These are phyloP conservation scores for Sarotherodon lohbergeri DNA, from an alignment of 2,113 vertebrate species.

Conservation along the genomic window DNA sequence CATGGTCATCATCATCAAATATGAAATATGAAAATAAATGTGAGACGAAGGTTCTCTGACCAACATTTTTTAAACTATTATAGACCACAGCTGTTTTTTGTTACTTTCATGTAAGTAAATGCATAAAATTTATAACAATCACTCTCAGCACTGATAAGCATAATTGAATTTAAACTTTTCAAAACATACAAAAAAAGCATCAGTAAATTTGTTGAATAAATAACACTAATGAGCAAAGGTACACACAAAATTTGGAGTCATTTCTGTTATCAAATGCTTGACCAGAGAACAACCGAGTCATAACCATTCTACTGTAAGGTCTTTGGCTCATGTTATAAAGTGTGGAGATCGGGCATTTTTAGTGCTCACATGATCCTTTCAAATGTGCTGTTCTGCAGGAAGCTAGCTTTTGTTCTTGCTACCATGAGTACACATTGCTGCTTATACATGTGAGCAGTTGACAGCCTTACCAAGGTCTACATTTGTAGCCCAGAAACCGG, in stretches of 20 bases:
- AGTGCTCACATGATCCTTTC: neutral
- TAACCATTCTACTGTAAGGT: neutral
- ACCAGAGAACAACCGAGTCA: neutral
- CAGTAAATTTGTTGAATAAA: neutral
- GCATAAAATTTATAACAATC: neutral
- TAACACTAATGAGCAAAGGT: neutral
- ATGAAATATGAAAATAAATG: neutral
- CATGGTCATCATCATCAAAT: neutral
- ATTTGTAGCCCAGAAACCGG: conserved; percentile 76
- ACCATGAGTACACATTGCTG: neutral
- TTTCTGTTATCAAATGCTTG: neutral
- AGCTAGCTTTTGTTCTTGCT: neutral
- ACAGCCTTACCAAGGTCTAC: conserved; percentile 72
- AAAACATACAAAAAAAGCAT: neutral
- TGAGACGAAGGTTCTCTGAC: neutral
- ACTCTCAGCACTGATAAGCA: neutral
- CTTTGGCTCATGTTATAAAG: neutral
- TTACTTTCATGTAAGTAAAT: neutral
- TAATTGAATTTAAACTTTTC: neutral
- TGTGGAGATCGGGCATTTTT: neutral
- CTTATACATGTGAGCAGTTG: neutral
- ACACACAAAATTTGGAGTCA: neutral
- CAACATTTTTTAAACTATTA: neutral
- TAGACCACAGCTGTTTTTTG: neutral
- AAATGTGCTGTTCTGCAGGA: neutral